These are phyloP conservation scores for Psittacula cyanocephala DNA, from an alignment of 2,113 vertebrate species.

Conservation along the genomic window DNA sequence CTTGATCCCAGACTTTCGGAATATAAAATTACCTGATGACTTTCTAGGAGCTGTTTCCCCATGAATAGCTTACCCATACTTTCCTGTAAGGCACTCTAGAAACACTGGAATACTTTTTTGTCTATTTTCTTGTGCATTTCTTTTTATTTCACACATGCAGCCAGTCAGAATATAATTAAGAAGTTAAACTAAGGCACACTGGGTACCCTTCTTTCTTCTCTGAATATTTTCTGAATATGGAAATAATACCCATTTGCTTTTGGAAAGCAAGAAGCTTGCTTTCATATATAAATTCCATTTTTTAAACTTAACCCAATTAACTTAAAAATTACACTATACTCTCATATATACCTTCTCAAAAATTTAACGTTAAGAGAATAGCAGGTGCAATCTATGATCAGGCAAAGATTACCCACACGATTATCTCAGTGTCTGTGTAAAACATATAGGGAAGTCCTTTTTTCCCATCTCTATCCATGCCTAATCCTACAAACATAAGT, in stretches of 20 bases:
- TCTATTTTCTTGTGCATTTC: neutral
- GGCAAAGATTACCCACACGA: neutral
- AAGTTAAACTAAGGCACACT: neutral
- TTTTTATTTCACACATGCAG: neutral
- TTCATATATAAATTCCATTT: neutral
- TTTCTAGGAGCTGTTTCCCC: neutral
- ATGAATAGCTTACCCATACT: neutral
- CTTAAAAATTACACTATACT: neutral
- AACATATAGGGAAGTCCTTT: neutral
- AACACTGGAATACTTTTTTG: neutral
- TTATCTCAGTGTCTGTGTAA: neutral
- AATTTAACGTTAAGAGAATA: neutral
- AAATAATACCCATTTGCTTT: neutral
- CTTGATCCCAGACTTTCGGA: neutral
- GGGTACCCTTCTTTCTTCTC: neutral
- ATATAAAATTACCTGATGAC: neutral
- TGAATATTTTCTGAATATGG: neutral
- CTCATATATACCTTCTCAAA: neutral
- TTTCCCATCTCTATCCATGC: neutral
- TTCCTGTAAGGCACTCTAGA: neutral
- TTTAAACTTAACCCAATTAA: neutral
- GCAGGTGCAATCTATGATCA: neutral
- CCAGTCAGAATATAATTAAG: neutral
- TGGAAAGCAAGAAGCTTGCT: neutral
- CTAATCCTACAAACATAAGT: neutral